Evolutionary conservation across 2,113 vertebrate genomes (phyloP).

Genomic region (Saccopteryx leptura): DNA sequence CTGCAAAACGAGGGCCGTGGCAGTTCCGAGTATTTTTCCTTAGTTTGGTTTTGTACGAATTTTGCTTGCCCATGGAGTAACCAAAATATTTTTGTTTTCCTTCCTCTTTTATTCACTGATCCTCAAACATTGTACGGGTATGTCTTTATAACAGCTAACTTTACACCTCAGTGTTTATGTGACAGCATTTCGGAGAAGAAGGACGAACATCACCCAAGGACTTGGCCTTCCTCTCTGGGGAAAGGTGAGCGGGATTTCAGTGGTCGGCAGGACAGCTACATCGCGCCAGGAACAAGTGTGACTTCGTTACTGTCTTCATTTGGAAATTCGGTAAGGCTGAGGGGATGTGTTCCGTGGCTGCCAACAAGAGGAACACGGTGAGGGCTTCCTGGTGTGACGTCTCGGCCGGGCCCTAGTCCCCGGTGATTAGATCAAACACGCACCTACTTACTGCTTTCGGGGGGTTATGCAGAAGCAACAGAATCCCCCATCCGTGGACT

Average conservation of each 20-base stretch:
- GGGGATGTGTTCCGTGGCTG: neutral
- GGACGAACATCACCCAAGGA: neutral
- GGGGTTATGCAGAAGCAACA: neutral
- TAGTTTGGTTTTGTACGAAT: neutral
- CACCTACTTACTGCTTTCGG: neutral
- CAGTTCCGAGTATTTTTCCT: neutral
- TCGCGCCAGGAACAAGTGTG: neutral
- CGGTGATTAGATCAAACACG: neutral
- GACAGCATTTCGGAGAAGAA: neutral
- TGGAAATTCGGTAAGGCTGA: neutral
- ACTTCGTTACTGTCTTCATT: neutral
- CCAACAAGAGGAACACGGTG: neutral
- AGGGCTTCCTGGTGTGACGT: neutral
- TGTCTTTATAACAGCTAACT: neutral
- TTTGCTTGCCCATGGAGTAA: neutral
- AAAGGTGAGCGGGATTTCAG: neutral
- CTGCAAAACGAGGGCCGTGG: neutral
- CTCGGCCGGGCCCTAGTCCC: neutral
- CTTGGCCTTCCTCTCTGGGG: neutral
- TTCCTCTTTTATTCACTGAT: neutral
- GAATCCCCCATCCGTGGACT: neutral
- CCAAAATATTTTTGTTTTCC: neutral
- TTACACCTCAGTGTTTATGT: neutral
- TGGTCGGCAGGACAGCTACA: neutral
- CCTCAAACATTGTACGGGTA: neutral